phyloP scores from a whole-genome alignment of 2,888 invertebrate genomes.

The Oxycera nigricornis region DNA sequence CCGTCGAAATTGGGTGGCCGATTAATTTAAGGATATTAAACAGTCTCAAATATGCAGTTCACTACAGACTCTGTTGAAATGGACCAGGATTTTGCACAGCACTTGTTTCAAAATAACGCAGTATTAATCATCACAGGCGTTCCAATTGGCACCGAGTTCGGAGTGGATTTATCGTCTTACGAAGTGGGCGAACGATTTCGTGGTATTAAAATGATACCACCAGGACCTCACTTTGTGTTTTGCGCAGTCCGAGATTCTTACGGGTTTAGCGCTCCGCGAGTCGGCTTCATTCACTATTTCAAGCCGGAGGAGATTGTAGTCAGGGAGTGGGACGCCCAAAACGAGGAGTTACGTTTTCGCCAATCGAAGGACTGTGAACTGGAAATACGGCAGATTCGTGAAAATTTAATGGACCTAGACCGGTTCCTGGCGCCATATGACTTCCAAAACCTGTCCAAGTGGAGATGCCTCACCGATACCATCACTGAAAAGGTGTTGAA shows the following conservation, averaged over 20 bases:
- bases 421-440: conserved; percentile 88
- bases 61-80: conserved; percentile 63
- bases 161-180: conserved; percentile 91
- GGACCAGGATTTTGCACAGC: conserved; percentile 78
- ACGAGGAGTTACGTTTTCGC: conserved; percentile 72
- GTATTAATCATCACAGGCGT: conserved; percentile 84
- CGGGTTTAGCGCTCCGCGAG: conserved; percentile 72
- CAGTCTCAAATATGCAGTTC: not conserved
- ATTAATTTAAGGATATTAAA: too few relatives aligned
- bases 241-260: conserved; percentile 75
- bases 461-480: conserved; percentile 73
- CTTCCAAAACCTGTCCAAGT: conserved; percentile 84
- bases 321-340: conserved; percentile 81
- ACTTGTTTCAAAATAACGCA: conserved; percentile 81
- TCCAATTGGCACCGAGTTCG: conserved; percentile 92
- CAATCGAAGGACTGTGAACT: conserved; percentile 58
- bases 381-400: conserved; percentile 59
- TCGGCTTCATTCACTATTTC: conserved; percentile 89
- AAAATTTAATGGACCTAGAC: conserved; percentile 57
- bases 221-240: conserved; percentile 93
- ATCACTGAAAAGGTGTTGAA: conserved; percentile 72
- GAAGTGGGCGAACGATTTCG: conserved; percentile 83
- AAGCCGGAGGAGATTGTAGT: conserved; percentile 82
- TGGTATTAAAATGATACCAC: conserved; percentile 98
- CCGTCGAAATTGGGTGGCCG: too few relatives aligned